Base-by-base conservation (phyloP, 1,140 invertebrate genomes). In the Danaus melanippus region DNA sequence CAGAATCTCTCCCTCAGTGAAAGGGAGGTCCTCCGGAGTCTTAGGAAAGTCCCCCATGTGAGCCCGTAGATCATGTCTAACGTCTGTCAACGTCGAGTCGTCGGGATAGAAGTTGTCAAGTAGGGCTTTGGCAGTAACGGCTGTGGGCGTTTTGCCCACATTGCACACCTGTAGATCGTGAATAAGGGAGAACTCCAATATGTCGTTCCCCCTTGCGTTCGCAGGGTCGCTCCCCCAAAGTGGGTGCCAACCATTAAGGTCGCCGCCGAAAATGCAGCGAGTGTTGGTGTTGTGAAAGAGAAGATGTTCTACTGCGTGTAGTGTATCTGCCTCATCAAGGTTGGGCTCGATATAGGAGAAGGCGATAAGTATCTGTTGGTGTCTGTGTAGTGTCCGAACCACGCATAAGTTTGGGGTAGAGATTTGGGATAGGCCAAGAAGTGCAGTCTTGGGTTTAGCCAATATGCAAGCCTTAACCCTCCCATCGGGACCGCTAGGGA, bases 31-130 rank as follows among this genome's bases (percentile, higher is more conserved):
- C 10, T 63, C 47, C 1, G 10, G 10, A 5, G 51, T 58, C 9
- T 55, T 6, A 0, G 58, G 61, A 0, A 8, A 40, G 3, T 12
- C 8, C 8, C 15, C 8, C 2, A 9, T 7, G 9, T 46, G 12
- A 10, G 9, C 39, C 2, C 42, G 12, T 6, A 43, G 12, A 9
- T 53, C 40, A 2, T 42, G 12, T 8, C n/a, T 6, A 8, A 39
- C 21, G 0, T 43, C n/a, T 8, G 17, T 56, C 32, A 64, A 60
- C 2, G 52, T 49, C 0, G 52, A 17, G 41, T 71, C 69, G 10
- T 62, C 59, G 0, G 66, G 17, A 15, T 15, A 15, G 1, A 66
- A 67, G 4, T 60, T 46, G 1, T 67, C 12, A 1, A 69, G 32
- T 3, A n/a, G n/a, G 0, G 53, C 55, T 1, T 56, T n/a, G n/a